phyloP scores from a whole-genome alignment of 2,113 vertebrate genomes.

The Falco punctatus region DNA sequence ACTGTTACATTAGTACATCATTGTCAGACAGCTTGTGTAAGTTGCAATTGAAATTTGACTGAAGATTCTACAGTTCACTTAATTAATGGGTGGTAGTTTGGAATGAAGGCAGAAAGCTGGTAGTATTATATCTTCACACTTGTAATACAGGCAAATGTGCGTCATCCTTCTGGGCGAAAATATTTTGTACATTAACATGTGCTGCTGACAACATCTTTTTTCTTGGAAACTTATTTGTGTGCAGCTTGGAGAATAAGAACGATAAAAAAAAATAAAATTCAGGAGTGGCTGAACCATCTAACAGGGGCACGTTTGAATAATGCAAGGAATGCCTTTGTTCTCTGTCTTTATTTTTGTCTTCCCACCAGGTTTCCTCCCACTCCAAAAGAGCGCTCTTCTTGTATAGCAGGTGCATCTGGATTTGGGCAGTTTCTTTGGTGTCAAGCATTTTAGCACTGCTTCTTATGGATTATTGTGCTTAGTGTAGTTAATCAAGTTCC shows the following conservation, averaged over 20 bases:
- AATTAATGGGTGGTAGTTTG: conserved; percentile 33
- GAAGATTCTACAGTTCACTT: conserved; percentile 23
- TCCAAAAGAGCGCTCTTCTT: not conserved
- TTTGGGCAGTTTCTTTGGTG: not conserved
- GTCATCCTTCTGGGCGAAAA: not conserved
- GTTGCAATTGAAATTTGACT: conserved; percentile 7
- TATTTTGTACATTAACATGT: conserved; percentile 16
- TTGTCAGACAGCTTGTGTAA: conserved; percentile 25
- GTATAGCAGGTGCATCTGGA: conserved; percentile 19
- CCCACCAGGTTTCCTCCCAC: not conserved
- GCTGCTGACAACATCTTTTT: not conserved
- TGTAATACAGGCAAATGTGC: not conserved
- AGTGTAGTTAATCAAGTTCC: not conserved
- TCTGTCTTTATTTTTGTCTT: not conserved
- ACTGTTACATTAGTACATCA: not conserved
- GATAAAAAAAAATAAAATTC: not conserved
- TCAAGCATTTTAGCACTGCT: not conserved
- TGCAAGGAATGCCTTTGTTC: not conserved
- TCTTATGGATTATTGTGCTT: not conserved
- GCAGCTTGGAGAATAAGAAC: not conserved
- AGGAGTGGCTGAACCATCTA: not conserved
- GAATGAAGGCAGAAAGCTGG: not conserved
- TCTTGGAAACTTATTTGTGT: not conserved
- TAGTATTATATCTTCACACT: conserved; percentile 23
- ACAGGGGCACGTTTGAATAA: not conserved